A percentile compares a stretch with the other conserved stretches of the same genome.
Conservation (phyloP, 1,140 invertebrate genomes). For the Pseudomyrmex gracilis region DNA sequence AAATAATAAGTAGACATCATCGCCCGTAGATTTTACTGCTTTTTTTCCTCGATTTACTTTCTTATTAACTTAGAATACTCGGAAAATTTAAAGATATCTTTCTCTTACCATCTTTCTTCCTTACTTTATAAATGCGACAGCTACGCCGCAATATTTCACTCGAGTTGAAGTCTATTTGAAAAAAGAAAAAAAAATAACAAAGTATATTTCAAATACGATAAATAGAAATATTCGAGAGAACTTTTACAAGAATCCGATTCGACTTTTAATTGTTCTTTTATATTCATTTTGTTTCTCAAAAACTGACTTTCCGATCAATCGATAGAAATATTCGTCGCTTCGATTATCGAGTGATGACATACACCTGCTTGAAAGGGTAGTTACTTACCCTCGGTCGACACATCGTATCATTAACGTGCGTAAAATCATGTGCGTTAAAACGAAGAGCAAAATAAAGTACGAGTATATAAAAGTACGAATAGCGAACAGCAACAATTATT, state of each 20-base stretch:
- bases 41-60: background rate
- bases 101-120: background rate
- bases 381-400: conserved; percentile 50
- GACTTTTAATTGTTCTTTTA: conserved; percentile 9
- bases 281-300: conserved; percentile 13
- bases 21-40: background rate
- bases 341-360: conserved; percentile 22
- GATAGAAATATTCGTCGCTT: background rate
- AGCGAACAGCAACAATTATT: conserved; percentile 54
- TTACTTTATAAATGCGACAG: conserved; percentile 1
- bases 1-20: background rate
- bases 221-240: background rate
- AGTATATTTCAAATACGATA: background rate
- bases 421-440: conserved; percentile 54
- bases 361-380: conserved; percentile 27
- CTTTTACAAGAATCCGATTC: background rate
- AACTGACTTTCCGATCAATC: conserved; percentile 17
- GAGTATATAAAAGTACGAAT: conserved; percentile 38
- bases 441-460: conserved; percentile 42
- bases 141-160: conserved; percentile 2
- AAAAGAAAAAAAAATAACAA: conserved; percentile 4
- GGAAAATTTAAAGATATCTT: background rate
- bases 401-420: conserved; percentile 43
- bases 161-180: background rate
- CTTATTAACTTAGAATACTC: background rate